Evolutionary conservation across 2,888 invertebrate species (phyloP), one percentile per base, ranked within the genome.

Genomic region (Phanerotoma sp.): DNA sequence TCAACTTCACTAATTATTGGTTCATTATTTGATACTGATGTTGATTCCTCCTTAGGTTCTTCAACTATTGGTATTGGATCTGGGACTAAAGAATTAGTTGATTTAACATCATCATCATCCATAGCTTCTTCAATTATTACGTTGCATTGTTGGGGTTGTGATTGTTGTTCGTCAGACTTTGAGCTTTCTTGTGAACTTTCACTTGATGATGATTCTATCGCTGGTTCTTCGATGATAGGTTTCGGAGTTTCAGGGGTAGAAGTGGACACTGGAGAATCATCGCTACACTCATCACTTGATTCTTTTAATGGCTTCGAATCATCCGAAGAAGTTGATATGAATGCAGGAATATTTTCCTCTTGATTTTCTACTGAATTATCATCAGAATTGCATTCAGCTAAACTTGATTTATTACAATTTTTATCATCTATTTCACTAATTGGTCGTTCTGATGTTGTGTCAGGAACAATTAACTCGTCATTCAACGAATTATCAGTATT

Each of bases 21-120:
- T n/a, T n/a, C n/a, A n/a, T n/a, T 21, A 20, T 2, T 56, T 5
- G 51, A 54, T 3, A 40, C 41, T 10, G 40, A 50, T 1, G 15
- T 10, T 7, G 33, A 7, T 10, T 42, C n/a, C 20, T 64, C 66
- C 45, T 67, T 67, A 5, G 75, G 69, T 50, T 75, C 72, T 35
- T 75, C 75, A 5, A 74, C 49, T 9, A 72, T 69, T 11, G 69
- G 71, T 57, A 71, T 67, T 7, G 75, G 68, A 52, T 75, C 72
- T 4, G 72, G 67, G 50, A 73, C 60, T 41, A 71, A 58, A 5
- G 69, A 66, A 41, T 70, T 69, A 5, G 57, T 57, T 33, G 60
- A 25, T 56, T 64, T 66, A 15, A 51, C 48, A 11, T 60, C 57
- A n/a, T 60, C 57, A n/a, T 71, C 67, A 7, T 72, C 71, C 44